Base-by-base conservation (phyloP, 2,888 invertebrate genomes). In the Eutolmus rufibarbis region DNA sequence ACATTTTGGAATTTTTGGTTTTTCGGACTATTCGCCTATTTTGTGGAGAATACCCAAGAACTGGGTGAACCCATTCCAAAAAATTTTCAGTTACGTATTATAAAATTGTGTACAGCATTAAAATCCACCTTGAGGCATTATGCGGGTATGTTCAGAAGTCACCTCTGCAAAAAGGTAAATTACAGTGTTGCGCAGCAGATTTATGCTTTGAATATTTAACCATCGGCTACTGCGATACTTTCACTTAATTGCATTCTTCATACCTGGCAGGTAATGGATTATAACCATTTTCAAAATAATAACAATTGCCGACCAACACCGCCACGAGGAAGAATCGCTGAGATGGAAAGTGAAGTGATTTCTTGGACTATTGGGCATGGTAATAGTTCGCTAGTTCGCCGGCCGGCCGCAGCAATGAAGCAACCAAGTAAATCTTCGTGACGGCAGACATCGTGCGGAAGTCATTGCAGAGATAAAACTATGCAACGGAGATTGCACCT, bases 201-300 rank as follows among this genome's bases (percentile, higher is more conserved):
- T 40, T 78, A 43, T 78, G 78, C 43, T 43, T 78, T 78, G 12
- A 78, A 43, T 78, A 46, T 43, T 40, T 40, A n/a, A 40, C 66
- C 78, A 23, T 40, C 40, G 16, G 40, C 78, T 43, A 78, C 81
- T 81, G 81, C 78, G 14, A 51, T 81, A 81, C 81, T 81, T 81
- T 81, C 81, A 81, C 81, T 51, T 81, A 81, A 81, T 81, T 81
- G 81, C 81, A 28, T 78, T 81, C 81, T 81, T 81, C 81, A 56
- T 81, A 81, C 81, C 81, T 23, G 5, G 31, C 81, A 16, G 81
- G 81, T 81, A 81, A 81, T 81, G 81, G 81, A 81, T 81, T 81
- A 81, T 81, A 81, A 81, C 56, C 1, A 81, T 81, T 46, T 81
- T 81, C 66, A 81, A 81, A 81, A 34, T 81, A 81, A 81, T 81